These are phyloP conservation scores for Folsomia manolachei DNA, from an alignment of 2,888 invertebrate species.

Conservation along the genomic window DNA sequence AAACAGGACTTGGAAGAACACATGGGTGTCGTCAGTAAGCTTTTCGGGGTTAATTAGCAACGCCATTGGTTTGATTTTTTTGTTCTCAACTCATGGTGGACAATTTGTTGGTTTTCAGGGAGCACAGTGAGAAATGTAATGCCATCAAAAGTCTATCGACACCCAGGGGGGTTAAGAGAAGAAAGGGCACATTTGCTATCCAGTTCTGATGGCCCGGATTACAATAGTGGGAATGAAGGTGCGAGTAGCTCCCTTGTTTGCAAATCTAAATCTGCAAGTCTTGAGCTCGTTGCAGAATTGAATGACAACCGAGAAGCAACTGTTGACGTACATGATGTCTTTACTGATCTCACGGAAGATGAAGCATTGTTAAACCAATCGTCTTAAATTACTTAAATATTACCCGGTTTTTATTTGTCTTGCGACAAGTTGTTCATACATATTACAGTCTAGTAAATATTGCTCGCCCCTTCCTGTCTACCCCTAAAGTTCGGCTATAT, in stretches of 20 bases:
- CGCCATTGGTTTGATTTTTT: background rate
- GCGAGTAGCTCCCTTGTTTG: constrained; percentile 29
- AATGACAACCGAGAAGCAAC: constrained; percentile 7
- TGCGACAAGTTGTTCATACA: too few species aligned
- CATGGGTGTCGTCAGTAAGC: constrained; percentile 78
- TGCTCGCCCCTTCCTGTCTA: too few species aligned
- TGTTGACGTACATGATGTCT: constrained; percentile 31
- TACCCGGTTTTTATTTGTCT: background rate
- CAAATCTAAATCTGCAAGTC: constrained; percentile 43
- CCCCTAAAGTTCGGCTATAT: too few species aligned
- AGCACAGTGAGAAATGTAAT: constrained; percentile 46
- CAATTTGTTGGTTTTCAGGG: constrained; percentile 31
- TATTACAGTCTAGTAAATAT: too few species aligned
- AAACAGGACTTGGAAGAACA: constrained; percentile 89
- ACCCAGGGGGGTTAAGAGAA: constrained; percentile 48
- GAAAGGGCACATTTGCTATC: constrained; percentile 49
- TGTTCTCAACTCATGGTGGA: background rate
- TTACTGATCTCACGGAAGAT: constrained; percentile 46
- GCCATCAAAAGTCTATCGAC: constrained; percentile 49
- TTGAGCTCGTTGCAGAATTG: constrained; percentile 41
- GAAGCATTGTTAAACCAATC: constrained; percentile 29
- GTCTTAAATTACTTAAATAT: background rate
- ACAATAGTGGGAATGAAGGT: constrained; percentile 33
- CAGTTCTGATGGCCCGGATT: constrained; percentile 42
- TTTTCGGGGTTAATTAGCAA: too few species aligned